These are phyloP conservation scores for Loriculus beryllinus DNA, from an alignment of 2,797 vertebrate species.

Conservation along the genomic window DNA sequence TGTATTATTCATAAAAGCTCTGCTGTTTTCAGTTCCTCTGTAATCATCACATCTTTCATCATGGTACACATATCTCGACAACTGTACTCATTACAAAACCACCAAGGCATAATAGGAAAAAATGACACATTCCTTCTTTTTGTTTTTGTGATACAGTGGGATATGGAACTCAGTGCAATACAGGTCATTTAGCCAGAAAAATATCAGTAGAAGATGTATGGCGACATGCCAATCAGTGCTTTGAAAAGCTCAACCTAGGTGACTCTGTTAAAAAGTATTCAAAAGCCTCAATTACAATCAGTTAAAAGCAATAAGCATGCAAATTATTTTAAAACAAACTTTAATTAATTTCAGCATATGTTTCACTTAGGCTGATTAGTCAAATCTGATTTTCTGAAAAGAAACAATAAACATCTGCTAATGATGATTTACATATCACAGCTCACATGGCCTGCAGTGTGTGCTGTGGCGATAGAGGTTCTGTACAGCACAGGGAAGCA, in stretches of 20 bases:
- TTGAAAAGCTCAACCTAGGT: conserved; percentile 32
- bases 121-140: not conserved
- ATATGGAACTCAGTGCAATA: not conserved
- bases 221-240: not conserved
- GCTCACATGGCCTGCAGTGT: conserved; percentile 29
- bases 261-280: conserved; percentile 52
- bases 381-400: conserved; percentile 69
- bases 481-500: not conserved
- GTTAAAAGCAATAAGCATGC: conserved; percentile 64
- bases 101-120: not conserved
- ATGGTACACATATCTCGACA: conserved; percentile 12
- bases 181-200: not conserved
- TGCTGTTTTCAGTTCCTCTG: conserved; percentile 16
- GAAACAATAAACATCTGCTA: conserved; percentile 71
- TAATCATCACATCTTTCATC: conserved; percentile 40
- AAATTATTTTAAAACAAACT: conserved; percentile 72
- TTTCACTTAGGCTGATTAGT: conserved; percentile 67
- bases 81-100: conserved; percentile 12
- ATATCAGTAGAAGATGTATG: not conserved
- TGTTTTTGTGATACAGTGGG: not conserved
- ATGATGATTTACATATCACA: conserved; percentile 65
- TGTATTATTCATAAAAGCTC: not conserved
- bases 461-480: not conserved
- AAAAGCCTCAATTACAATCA: conserved; percentile 54
- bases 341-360: conserved; percentile 73